Evolutionary conservation across 2,797 vertebrate genomes (phyloP).

Genomic region (Tarsius wallacei): DNA sequence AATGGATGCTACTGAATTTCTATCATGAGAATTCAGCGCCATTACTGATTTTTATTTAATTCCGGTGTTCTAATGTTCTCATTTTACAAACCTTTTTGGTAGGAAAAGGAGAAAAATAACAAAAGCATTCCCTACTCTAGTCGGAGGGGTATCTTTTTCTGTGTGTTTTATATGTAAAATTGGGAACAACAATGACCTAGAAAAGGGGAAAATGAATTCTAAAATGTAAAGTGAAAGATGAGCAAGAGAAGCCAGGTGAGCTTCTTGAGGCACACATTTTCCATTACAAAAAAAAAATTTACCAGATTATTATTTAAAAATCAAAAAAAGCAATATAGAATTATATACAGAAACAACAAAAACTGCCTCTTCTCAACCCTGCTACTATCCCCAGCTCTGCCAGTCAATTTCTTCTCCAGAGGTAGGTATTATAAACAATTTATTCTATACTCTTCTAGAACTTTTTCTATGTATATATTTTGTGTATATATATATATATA

Average conservation of each 20-base stretch:
- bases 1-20: slow-evolving; percentile 16
- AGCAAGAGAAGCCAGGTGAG: background rate
- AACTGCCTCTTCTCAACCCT: background rate
- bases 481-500: too few relatives aligned
- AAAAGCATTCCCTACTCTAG: background rate
- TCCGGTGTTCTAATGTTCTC: background rate
- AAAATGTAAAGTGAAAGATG: slow-evolving; percentile 31
- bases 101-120: background rate
- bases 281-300: slow-evolving; percentile 18
- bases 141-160: slow-evolving; percentile 20
- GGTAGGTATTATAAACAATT: background rate
- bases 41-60: slow-evolving; percentile 35
- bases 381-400: background rate
- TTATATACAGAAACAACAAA: background rate
- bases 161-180: slow-evolving; percentile 53
- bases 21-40: slow-evolving; percentile 40
- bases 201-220: slow-evolving; percentile 15
- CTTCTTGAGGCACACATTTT: background rate
- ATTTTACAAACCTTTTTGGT: background rate
- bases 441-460: background rate
- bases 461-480: background rate
- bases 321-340: background rate
- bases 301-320: slow-evolving; percentile 57
- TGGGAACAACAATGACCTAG: background rate
- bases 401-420: background rate